Evolutionary conservation across 2,888 invertebrate genomes (phyloP), one percentile per base, ranked within the genome.

Genomic region (Hemistola chrysoprasaria): DNA sequence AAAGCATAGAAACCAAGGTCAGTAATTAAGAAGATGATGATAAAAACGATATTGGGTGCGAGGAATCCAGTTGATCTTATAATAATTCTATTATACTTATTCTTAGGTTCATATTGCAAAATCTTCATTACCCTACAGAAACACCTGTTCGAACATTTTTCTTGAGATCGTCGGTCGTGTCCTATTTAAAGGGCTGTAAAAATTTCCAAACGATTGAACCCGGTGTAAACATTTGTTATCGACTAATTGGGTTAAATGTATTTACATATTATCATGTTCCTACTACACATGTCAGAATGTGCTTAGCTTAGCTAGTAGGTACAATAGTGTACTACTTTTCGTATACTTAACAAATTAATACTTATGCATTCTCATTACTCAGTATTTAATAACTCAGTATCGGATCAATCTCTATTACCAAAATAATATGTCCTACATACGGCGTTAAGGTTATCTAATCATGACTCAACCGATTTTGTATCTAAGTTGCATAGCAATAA

Each of bases 391-490:
- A 8, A 16, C 27, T 28, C 4, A 26, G 24, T 28, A 26, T 24
- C 16, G 25, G 11, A 1, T 10, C 24, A 20, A 10, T 27, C 10
- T 8, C 29, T 27, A 28, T 29, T 40, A 42, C 40, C 37, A 21
- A 43, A 41, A 47, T 48, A 36, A 44, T 34, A 43, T 53, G 46
- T 36, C 45, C 50, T 36, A 51, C 47, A 53, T 55, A 37, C 36
- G 38, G 44, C 43, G 43, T 32, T 39, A 33, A 36, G 41, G 25
- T 53, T 57, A 59, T 59, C 56, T 59, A 42, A 58, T 61, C 47
- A 25, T 22, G 16, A 11, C 35, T 28, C 37, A 22, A 27, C 29
- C 27, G 24, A 40, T 38, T 39, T 27, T 42, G 25, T 32, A 7
- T 27, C 33, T 34, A 40, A 27, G 11, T 3, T 2, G 1, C 11